A percentile compares a stretch with the other conserved stretches of the same genome.
Evolutionary conservation across 2,888 invertebrate species (phyloP).

Genomic region (Drosophila melanosoma): DNA sequence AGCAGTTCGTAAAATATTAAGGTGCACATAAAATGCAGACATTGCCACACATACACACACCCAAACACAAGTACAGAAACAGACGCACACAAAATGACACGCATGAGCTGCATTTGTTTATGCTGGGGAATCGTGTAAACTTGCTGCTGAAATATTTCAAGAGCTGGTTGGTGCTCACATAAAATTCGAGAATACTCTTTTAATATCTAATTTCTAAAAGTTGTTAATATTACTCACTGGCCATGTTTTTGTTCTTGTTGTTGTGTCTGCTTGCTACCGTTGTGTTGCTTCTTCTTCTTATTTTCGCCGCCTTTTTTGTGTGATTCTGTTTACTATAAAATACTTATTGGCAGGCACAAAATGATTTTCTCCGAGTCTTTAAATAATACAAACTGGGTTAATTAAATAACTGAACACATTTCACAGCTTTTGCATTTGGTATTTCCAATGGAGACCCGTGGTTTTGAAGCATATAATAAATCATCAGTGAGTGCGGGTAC

Average conservation of each 20-base stretch:
- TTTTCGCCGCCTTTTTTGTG: conserved; percentile 41
- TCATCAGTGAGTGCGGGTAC: conserved; percentile 10
- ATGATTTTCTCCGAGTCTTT: conserved; percentile 29
- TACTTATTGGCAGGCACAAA: conserved; percentile 46
- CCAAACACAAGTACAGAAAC: conserved; percentile 17
- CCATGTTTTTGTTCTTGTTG: conserved; percentile 64
- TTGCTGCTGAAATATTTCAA: conserved; percentile 29
- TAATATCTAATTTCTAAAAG: conserved; percentile 30
- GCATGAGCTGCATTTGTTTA: conserved; percentile 76
- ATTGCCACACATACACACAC: conserved; percentile 38
- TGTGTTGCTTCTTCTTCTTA: conserved; percentile 32
- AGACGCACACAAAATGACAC: conserved; percentile 44
- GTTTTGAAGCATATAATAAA: conserved; percentile 17
- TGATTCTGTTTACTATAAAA: conserved; percentile 33
- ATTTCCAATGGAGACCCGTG: conserved; percentile 14
- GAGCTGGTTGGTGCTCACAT: conserved; percentile 28
- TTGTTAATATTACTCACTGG: conserved; percentile 79
- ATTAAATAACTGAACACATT: conserved; percentile 67
- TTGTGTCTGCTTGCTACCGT: conserved; percentile 34
- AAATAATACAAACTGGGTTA: conserved; percentile 46
- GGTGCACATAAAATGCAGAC: conserved; percentile 55
- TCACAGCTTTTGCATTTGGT: conserved; percentile 50
- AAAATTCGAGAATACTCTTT: conserved; percentile 36
- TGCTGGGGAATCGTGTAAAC: conserved; percentile 45
- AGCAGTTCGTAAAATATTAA: conserved; percentile 59